Evolutionary conservation across 2,797 vertebrate species (phyloP).

Genomic region (Sebastes melanostomus): DNA sequence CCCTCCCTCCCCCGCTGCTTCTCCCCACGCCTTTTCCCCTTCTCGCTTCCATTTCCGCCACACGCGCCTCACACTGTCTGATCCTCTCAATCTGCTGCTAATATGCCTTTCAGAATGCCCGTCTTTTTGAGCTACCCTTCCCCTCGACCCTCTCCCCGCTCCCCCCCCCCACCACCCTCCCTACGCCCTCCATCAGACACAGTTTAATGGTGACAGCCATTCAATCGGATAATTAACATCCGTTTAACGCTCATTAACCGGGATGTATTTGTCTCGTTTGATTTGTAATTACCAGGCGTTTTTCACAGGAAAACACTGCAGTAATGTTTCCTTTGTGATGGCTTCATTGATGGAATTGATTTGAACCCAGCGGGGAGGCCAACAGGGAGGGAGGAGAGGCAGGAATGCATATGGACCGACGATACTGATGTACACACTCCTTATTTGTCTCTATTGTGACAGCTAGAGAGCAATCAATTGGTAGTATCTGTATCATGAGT

Average conservation of each 20-base stretch:
- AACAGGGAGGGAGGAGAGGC: conserved; percentile 13
- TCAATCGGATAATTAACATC: conserved; percentile 85
- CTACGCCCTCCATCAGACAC: conserved; percentile 71
- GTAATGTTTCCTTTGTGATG: conserved; percentile 65
- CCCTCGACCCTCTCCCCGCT: conserved; percentile 3
- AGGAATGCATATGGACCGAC: conserved; percentile 2
- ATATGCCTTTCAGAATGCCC: conserved; percentile 46
- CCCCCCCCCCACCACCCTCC: background rate
- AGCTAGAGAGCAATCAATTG: background rate
- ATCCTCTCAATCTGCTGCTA: conserved; percentile 59
- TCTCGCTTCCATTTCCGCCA: conserved; percentile 45
- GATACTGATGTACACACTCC: background rate
- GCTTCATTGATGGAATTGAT: conserved; percentile 75
- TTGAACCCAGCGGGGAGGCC: conserved; percentile 60
- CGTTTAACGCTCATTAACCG: conserved; percentile 82
- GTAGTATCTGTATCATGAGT: background rate
- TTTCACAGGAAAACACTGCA: conserved; percentile 73
- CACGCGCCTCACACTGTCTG: conserved; percentile 54
- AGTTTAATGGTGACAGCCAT: conserved; percentile 82
- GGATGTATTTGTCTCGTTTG: conserved; percentile 81
- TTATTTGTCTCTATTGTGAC: background rate
- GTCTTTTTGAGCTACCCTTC: conserved; percentile 31
- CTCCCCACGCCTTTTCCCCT: conserved; percentile 24
- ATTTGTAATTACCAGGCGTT: conserved; percentile 78
- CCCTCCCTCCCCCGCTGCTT: background rate